These are phyloP conservation scores for Pempheris klunzingeri DNA, from an alignment of 2,797 vertebrate genomes.

Conservation along the genomic window DNA sequence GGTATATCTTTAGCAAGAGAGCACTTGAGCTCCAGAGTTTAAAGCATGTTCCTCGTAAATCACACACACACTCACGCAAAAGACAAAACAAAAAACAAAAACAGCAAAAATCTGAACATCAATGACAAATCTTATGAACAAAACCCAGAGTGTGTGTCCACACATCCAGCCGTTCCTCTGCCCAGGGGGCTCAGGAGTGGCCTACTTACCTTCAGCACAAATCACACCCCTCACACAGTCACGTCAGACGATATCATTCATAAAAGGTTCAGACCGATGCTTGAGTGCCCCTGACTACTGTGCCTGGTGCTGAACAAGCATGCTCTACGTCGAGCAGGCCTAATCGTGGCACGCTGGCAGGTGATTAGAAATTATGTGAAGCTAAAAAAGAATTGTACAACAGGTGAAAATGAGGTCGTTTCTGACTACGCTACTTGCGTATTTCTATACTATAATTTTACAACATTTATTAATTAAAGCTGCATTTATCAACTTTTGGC, in stretches of 20 bases:
- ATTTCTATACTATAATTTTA: neutral
- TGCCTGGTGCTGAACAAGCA: neutral
- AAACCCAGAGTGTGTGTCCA: conserved; percentile 41
- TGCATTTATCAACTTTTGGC: neutral
- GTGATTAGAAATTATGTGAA: neutral
- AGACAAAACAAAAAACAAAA: conserved; percentile 9
- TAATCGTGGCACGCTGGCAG: neutral
- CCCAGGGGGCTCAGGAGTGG: conserved; percentile 24
- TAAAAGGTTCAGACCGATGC: neutral
- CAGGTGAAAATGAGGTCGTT: neutral
- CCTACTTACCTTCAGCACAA: conserved; percentile 42
- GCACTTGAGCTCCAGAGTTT: conserved; percentile 17
- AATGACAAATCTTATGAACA: too few species aligned
- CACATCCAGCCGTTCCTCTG: conserved; percentile 8
- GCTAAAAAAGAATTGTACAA: neutral
- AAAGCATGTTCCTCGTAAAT: conserved; percentile 39
- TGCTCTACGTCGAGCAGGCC: too few species aligned
- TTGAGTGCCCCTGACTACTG: neutral
- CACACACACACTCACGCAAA: neutral
- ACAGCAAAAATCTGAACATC: conserved; percentile 23
- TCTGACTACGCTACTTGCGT: too few species aligned
- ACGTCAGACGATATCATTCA: conserved; percentile 16
- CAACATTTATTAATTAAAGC: neutral
- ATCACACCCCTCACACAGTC: conserved; percentile 28
- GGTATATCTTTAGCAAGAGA: conserved; percentile 33